Base-by-base conservation (phyloP, 2,888 invertebrate genomes). In the Cepaea hortensis region DNA sequence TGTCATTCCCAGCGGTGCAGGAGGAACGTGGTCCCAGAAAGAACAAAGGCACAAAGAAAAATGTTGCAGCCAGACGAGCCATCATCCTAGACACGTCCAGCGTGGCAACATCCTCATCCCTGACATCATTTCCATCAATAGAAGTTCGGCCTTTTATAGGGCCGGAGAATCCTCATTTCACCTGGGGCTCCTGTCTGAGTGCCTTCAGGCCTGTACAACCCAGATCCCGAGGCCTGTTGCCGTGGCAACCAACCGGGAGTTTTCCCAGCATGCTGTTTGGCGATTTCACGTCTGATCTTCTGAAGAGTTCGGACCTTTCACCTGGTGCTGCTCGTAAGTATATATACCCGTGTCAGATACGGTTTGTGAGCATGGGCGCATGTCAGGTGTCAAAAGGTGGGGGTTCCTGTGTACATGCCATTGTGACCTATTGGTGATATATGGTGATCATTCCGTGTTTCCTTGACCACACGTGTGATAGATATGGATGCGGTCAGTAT, bases 11-110 rank as follows among this genome's bases (percentile, higher is more conserved):
- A 97, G 97, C 97, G 35, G 97, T 97, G 0, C 97, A 97, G 95
- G 96, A 97, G 93, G 97, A 97, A 94, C 95, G 97, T 85, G 97
- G 97, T 0, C 97, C 97, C 0, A 95, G 97, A 86, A 96, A 96
- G 89, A 93, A 93, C 90, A 93, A 93, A 90, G 91, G 92, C 23
- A 86, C 87, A 55, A 84, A 86, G 73, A 87, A 87, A 65, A 83
- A 70, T 48, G 75, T 88, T 13, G 70, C 88, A 13, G 46, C 82
- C 5, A 65, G 81, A 13, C 68, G 87, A 35, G 83, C 77, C 11
- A 5, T 84, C 50, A 84, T 72, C 13, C 83, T 81, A 61, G n/a
- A 48, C 70, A 48, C 73, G 4, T 23, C 75, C 15, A 62, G 86
- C 15, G 72, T 81, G 48, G 70, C 70, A 23, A 50, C 55, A 68